These are phyloP conservation scores for Monomorium pharaonis DNA, from an alignment of 1,140 invertebrate species.

Conservation along the genomic window DNA sequence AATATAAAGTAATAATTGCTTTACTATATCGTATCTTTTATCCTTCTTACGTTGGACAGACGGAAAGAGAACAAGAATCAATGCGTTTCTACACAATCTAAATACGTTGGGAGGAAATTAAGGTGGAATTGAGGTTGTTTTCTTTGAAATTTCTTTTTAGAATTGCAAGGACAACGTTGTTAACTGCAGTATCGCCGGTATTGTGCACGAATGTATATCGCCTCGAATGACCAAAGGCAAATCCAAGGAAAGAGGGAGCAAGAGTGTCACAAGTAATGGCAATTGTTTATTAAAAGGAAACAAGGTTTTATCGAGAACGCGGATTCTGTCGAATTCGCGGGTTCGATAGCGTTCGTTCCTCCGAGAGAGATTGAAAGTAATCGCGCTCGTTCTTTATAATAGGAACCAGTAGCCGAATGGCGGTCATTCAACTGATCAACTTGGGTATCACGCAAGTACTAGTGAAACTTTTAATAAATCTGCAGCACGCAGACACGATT, in stretches of 20 bases:
- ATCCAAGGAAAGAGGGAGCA: conserved; percentile 77
- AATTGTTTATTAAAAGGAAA: conserved; percentile 75
- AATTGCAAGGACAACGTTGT: conserved; percentile 79
- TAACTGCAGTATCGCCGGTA: conserved; percentile 79
- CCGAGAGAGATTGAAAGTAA: background rate
- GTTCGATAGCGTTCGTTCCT: background rate
- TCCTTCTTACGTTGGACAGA: background rate
- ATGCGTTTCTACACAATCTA: background rate
- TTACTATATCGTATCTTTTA: background rate
- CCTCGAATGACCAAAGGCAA: conserved; percentile 78
- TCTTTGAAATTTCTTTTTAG: conserved; percentile 67
- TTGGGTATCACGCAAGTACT: conserved; percentile 83
- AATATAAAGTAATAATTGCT: conserved; percentile 65
- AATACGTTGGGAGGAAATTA: background rate
- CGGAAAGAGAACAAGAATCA: background rate
- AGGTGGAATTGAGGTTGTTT: background rate
- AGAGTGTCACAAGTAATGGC: conserved; percentile 75
- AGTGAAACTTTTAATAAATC: conserved; percentile 82
- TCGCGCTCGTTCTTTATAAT: conserved; percentile 50
- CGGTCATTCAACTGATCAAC: conserved; percentile 82
- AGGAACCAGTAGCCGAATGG: conserved; percentile 80
- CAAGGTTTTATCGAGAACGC: conserved; percentile 45
- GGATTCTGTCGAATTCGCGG: conserved; percentile 48
- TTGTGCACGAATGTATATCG: conserved; percentile 83
- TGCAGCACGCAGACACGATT: conserved; percentile 79